Evolutionary conservation across 2,888 invertebrate species (phyloP).

Genomic region (Abrostola triplasia): DNA sequence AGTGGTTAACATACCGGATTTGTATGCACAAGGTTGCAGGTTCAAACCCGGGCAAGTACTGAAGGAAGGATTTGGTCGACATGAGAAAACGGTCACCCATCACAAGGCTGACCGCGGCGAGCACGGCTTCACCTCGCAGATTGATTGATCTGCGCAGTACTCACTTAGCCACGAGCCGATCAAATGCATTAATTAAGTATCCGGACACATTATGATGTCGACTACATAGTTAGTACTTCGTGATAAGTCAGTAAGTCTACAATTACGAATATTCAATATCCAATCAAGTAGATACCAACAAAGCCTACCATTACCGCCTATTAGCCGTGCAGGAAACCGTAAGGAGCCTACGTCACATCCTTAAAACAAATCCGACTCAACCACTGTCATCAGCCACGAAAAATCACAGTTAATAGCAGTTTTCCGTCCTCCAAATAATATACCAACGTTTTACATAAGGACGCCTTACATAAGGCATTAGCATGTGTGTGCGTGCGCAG

Average conservation of each 20-base stretch:
- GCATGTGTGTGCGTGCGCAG: constrained; percentile 63
- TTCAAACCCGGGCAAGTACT: too few relatives aligned
- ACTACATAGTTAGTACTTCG: too few relatives aligned
- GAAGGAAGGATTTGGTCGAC: too few relatives aligned
- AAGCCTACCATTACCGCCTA: not conserved
- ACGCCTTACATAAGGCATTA: constrained; percentile 69
- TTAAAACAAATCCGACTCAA: constrained; percentile 55
- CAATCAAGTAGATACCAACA: constrained; percentile 5
- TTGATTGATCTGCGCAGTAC: too few relatives aligned
- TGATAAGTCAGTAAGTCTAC: too few relatives aligned
- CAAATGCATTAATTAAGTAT: not conserved
- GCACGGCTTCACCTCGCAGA: too few relatives aligned
- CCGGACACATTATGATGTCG: too few relatives aligned
- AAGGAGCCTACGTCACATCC: constrained; percentile 44
- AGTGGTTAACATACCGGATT: too few relatives aligned
- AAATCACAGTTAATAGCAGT: constrained; percentile 70
- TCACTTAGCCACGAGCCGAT: too few relatives aligned
- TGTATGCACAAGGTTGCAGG: too few relatives aligned
- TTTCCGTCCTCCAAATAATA: constrained; percentile 80
- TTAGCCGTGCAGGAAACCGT: not conserved
- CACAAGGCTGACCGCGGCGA: too few relatives aligned
- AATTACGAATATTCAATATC: not conserved
- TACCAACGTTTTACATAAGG: constrained; percentile 77
- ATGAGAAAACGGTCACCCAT: too few relatives aligned
- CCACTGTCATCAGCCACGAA: constrained; percentile 65